Percentiles rank a stretch among this genome's conserved stretches.
Conservation (phyloP, 2,113 vertebrate species). For the Gallinago paraguaiae region DNA sequence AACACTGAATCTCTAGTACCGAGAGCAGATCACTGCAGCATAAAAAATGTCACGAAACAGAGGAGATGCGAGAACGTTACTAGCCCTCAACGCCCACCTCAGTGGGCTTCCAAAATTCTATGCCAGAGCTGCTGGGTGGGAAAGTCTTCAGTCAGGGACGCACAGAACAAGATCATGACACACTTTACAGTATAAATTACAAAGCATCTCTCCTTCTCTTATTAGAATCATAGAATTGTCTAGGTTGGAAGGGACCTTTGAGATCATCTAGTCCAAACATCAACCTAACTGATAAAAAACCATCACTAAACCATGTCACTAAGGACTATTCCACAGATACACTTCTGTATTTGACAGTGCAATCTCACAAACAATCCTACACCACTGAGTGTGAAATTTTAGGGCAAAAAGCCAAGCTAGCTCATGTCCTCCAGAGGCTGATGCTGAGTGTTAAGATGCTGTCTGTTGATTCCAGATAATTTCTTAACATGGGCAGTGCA, state of each 20-base stretch:
- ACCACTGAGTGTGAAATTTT: background rate
- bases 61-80: background rate
- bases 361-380: background rate
- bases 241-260: no score
- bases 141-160: background rate
- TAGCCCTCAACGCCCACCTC: background rate
- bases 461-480: background rate
- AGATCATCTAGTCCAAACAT: no score
- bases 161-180: background rate
- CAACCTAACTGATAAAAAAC: no score
- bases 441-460: background rate
- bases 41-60: accelerated
- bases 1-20: background rate
- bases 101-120: background rate
- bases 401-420: background rate
- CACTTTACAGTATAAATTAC: background rate
- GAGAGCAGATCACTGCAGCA: background rate
- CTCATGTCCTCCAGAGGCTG: background rate
- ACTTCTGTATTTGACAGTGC: background rate
- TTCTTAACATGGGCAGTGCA: background rate
- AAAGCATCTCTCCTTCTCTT: background rate
- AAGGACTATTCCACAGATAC: background rate
- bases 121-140: background rate
- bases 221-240: no score
- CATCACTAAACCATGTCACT: no score